phyloP scores from a whole-genome alignment of 2,797 vertebrate species.

The Cuniculus paca region DNA sequence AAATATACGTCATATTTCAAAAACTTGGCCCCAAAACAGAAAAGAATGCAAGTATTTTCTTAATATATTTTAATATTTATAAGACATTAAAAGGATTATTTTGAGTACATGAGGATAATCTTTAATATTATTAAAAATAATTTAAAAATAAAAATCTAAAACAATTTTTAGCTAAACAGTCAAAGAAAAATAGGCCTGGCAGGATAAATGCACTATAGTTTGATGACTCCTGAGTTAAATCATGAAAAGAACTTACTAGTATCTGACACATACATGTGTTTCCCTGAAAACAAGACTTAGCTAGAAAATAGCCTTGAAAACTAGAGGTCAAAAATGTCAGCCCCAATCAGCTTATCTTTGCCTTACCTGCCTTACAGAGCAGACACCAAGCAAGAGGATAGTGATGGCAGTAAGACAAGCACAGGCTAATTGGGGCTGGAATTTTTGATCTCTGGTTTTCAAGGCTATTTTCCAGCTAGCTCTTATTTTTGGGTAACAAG shows the following conservation, averaged over 20 bases:
- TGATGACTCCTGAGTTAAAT: slow-evolving; percentile 18
- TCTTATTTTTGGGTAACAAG: background rate
- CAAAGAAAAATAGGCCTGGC: background rate
- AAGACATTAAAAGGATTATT: slow-evolving; percentile 17
- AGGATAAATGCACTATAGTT: slow-evolving; percentile 1
- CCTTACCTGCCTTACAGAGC: background rate
- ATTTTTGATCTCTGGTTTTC: background rate
- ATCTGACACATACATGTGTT: background rate
- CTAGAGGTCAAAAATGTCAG: background rate
- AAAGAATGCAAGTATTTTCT: background rate
- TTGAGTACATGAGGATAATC: background rate
- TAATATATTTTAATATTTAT: background rate
- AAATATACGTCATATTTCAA: slow-evolving; percentile 34
- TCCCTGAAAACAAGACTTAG: background rate
- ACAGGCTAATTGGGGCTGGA: background rate
- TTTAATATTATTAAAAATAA: background rate
- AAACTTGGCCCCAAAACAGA: background rate
- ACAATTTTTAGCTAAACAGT: background rate
- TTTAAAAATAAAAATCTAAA: slow-evolving; percentile 36
- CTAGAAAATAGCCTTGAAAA: background rate
- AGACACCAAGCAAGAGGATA: background rate
- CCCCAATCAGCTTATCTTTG: background rate
- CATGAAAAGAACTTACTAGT: background rate
- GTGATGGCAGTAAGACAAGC: background rate
- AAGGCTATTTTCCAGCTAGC: background rate